Conservation (phyloP, 2,888 invertebrate genomes). For the Onchidella celtica region DNA sequence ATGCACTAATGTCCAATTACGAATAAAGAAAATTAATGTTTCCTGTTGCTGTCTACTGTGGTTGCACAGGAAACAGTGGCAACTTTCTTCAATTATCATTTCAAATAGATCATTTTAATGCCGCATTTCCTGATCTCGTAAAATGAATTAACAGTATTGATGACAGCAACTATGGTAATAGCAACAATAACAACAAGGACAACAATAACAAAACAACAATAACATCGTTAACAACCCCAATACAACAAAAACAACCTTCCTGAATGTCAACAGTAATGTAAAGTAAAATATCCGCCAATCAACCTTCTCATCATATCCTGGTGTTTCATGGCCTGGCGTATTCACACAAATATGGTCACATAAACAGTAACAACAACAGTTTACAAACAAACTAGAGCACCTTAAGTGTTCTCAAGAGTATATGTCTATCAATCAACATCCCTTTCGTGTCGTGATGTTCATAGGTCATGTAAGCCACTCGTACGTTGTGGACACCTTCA, state of each 20-base stretch:
- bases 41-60: too few species aligned
- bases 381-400: constrained; percentile 41
- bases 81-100: too few species aligned
- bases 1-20: too few species aligned
- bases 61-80: too few species aligned
- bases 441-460: constrained; percentile 76
- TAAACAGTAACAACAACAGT: background rate
- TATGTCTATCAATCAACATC: constrained; percentile 66
- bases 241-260: too few species aligned
- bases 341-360: background rate
- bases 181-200: background rate
- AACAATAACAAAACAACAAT: background rate
- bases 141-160: background rate
- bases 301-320: too few species aligned
- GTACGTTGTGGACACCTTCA: constrained; percentile 71
- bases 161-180: background rate
- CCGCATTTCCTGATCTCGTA: too few species aligned
- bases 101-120: too few species aligned
- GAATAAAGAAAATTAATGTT: too few species aligned
- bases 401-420: constrained; percentile 73
- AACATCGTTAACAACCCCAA: background rate
- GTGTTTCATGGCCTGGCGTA: too few species aligned
- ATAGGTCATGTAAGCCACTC: constrained; percentile 75
- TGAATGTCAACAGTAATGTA: background rate
- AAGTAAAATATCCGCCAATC: too few species aligned